Base-by-base conservation (phyloP, 2,797 vertebrate genomes). In the Xiphorhynchus erythropygius region DNA sequence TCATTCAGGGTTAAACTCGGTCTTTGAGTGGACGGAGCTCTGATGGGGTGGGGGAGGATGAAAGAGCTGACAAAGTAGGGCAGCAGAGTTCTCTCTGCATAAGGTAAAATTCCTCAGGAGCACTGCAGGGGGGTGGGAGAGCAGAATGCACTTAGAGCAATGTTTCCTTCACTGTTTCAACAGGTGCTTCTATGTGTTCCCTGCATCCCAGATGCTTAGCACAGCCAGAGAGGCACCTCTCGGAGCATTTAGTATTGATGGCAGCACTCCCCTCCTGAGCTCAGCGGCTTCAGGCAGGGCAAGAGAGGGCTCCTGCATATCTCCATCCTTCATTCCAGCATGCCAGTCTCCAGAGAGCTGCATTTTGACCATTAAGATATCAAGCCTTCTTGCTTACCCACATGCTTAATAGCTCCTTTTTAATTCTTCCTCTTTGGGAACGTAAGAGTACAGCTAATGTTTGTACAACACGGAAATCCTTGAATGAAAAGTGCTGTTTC, bases 1-100 rank as follows among this genome's bases (percentile, higher is more conserved):
- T 96, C 85, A 73, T 55, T 85, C 33, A 77, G 91, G 56, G 74
- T 87, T 93, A 77, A 91, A 88, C 27, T 44, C 39, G 59, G 11
- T 67, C 55, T 93, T 85, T 32, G 41, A 91, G 52, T 35, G 5
- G 23, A 90, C 15, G 55, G 25, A 75, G n/a, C 33, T 75, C 30
- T 52, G 50, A 17, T 46, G 67, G 49, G 6, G 7, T 11, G 5
- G 30, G 30, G 89, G 28, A 89, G 57, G 35, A 69, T 37, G 52
- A 91, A 76, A 91, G 8, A 71, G 39, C 64, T 90, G 68, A 74
- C 30, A 33, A 49, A 55, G 49, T 18, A 77, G 49, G 23, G 52
- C 10, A 73, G 37, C 47, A 65, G 28, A 28, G 9, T 35, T 89
- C 46, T 39, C 49, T 56, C 35, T 73, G 47, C 39, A 13, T 8